Evolutionary conservation across 2,797 vertebrate species (phyloP), one percentile per base, ranked within the genome.

Genomic region (Momotus momota): DNA sequence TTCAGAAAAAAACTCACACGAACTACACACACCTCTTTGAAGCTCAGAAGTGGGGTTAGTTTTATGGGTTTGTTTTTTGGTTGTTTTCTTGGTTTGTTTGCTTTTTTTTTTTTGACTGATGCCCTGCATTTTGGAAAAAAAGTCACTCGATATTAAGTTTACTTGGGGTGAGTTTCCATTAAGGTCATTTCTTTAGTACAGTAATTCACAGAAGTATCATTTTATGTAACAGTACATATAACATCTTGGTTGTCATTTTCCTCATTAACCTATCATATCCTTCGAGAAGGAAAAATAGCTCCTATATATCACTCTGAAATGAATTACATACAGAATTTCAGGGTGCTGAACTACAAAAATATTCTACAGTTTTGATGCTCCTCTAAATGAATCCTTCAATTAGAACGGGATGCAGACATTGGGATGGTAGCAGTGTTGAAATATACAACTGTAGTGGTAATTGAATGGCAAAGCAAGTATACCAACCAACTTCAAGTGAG

Each of bases 1-100:
- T 62, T 67, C 38, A 51, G 35, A 18, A 69, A 52, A 78, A 69
- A 26, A 0, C 0, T 0, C 6, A 55, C 8, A 41, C 35, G 8
- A 29, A 66, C 2, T n/a, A 52, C 11, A n/a, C 17, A 14, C 16
- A 14, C 4, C 10, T 51, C 21, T 40, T 51, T 46, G 11, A 3
- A 64, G 15, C 38, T 69, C 10, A 72, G n/a, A 43, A 29, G 22
- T 65, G 8, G 3, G 3, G 2, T 40, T 35, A 4, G 3, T 4
- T 75, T 40, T 20, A 14, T 4, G 21, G 2, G 9, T 33, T 4
- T 67, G 6, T 35, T 35, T 35, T 35, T 35, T 35, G 9, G 3
- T 4, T 51, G 35, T 25, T 4, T 14, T 46, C 22, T 10, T 29
- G 48, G 14, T 21, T 33, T 75, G 8, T 25, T 26, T 22, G 48